Percentiles rank a stretch among this genome's conserved stretches.
Evolutionary conservation across 2,888 invertebrate genomes (phyloP).

Genomic region (Stratiomys singularior): DNA sequence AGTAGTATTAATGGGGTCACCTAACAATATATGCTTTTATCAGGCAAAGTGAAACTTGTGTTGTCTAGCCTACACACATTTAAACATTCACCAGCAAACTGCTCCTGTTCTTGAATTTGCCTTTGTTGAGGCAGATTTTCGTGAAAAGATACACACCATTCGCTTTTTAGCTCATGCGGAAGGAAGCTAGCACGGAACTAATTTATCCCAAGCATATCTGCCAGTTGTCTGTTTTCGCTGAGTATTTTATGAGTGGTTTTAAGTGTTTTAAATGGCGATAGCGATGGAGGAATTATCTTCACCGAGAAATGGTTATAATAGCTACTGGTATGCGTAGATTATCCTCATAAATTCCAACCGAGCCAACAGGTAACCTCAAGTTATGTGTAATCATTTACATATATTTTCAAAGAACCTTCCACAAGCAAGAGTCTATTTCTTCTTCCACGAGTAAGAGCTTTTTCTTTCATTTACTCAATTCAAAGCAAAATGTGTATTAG

Average conservation of each 20-base stretch:
- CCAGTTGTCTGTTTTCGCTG: not conserved
- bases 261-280: not conserved
- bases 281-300: not conserved
- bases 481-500: too few species aligned
- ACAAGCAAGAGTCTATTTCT: too few species aligned
- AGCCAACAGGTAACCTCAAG: too few species aligned
- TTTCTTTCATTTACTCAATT: too few species aligned
- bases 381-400: too few species aligned
- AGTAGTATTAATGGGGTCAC: too few species aligned
- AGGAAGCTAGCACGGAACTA: not conserved
- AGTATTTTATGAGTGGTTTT: conserved; percentile 7
- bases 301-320: not conserved
- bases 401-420: too few species aligned
- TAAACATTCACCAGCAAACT: not conserved
- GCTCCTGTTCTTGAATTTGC: not conserved
- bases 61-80: not conserved
- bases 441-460: too few species aligned
- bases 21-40: too few species aligned
- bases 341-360: too few species aligned
- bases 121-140: not conserved
- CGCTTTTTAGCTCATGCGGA: not conserved
- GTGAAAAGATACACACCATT: not conserved
- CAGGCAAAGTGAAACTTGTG: too few species aligned
- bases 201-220: not conserved
- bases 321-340: too few species aligned